phyloP scores from a whole-genome alignment of 2,113 vertebrate species.

The Puntigrus tetrazona region DNA sequence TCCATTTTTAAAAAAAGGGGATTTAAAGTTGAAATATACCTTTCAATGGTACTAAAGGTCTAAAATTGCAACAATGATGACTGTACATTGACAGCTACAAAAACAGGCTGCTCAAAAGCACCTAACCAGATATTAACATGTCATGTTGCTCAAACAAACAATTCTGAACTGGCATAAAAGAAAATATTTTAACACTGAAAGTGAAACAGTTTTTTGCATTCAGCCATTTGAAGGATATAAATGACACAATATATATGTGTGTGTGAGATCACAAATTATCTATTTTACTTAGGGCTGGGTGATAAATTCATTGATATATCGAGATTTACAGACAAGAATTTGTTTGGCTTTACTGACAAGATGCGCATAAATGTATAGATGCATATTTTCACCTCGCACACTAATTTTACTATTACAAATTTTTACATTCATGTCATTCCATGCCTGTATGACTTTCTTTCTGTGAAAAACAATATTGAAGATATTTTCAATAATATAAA shows the following conservation, averaged over 20 bases:
- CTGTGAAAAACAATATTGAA: background rate
- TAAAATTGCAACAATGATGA: background rate
- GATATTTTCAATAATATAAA: background rate
- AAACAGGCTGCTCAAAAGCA: background rate
- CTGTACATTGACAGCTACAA: background rate
- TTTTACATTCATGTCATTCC: background rate
- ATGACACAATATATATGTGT: too few species aligned
- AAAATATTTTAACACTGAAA: background rate
- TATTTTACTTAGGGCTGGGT: too few species aligned
- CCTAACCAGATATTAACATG: background rate
- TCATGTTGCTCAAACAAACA: background rate
- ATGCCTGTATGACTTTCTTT: background rate
- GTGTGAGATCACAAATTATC: too few species aligned
- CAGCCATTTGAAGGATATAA: too few species aligned
- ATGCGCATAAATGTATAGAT: too few species aligned
- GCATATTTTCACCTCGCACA: too few species aligned
- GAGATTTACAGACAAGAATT: too few species aligned
- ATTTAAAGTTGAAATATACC: background rate
- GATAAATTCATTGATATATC: too few species aligned
- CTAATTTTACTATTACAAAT: background rate
- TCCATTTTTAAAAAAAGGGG: slow-evolving; percentile 7
- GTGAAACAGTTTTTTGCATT: background rate
- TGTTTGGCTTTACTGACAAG: too few species aligned
- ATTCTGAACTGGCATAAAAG: background rate
- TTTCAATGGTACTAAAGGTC: background rate